These are phyloP conservation scores for Galeopsomyia nigrocyanea DNA, from an alignment of 2,888 invertebrate genomes.

Conservation along the genomic window DNA sequence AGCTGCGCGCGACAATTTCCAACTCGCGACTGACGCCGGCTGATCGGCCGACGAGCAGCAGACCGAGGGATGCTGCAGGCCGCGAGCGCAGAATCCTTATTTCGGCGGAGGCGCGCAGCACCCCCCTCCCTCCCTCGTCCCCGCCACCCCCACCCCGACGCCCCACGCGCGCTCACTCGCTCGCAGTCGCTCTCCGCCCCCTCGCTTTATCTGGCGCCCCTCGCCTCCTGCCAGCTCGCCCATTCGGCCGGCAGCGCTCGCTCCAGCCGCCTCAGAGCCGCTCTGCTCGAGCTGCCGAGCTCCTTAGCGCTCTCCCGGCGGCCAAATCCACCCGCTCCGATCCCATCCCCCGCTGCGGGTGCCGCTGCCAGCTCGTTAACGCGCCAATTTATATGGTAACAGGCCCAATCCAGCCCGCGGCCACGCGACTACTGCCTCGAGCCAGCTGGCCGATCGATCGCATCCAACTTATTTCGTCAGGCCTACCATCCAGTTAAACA, in stretches of 20 bases:
- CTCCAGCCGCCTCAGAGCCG: conserved; percentile 27
- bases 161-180: neutral
- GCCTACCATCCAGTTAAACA: no score
- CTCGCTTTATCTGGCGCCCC: conserved; percentile 20
- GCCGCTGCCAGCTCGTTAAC: conserved; percentile 56
- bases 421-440: neutral
- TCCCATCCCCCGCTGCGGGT: no score
- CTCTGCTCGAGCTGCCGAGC: neutral
- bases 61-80: conserved; percentile 41
- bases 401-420: conserved; percentile 59
- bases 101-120: conserved; percentile 24
- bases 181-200: conserved; percentile 2
- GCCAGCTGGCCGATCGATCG: no score
- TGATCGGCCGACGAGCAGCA: conserved; percentile 58
- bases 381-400: conserved; percentile 67
- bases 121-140: neutral
- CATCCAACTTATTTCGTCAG: no score
- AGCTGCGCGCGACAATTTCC: conserved; percentile 61
- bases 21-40: conserved; percentile 64
- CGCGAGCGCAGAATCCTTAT: conserved; percentile 64
- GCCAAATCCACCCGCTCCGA: no score
- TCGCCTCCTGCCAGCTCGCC: neutral
- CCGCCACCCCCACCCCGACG: conserved; percentile 38
- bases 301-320: neutral
- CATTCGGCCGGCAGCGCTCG: conserved; percentile 15